These are phyloP conservation scores for Phalacrocorax pelagicus DNA, from an alignment of 2,113 vertebrate species.

Conservation along the genomic window DNA sequence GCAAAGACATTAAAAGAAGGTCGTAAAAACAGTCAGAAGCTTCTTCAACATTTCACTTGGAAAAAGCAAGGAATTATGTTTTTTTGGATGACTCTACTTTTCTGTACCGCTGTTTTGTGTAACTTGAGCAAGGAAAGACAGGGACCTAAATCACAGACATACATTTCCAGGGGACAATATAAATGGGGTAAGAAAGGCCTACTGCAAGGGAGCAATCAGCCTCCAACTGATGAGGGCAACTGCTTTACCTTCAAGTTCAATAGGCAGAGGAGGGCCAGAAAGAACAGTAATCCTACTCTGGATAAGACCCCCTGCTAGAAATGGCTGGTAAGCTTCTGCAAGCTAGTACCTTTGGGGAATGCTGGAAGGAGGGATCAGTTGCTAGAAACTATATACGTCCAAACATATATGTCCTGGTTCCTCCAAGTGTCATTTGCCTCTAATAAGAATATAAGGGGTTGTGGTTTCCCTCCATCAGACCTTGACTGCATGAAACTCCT, in stretches of 20 bases:
- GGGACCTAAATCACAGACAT: neutral
- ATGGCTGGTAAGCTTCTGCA: neutral
- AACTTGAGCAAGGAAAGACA: neutral
- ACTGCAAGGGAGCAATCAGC: neutral
- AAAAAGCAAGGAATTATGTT: neutral
- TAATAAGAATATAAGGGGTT: neutral
- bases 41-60: neutral
- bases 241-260: neutral
- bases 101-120: neutral
- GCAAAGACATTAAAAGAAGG: neutral
- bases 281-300: neutral
- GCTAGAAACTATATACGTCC: neutral
- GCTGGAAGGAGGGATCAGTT: neutral
- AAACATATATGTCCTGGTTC: neutral
- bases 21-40: neutral
- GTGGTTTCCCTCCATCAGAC: neutral
- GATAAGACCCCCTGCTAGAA: neutral
- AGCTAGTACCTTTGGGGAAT: neutral
- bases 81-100: neutral
- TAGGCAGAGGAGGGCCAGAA: neutral
- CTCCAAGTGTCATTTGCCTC: neutral
- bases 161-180: neutral
- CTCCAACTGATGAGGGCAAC: neutral
- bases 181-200: neutral
- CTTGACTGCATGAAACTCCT: neutral